These are phyloP conservation scores for Mustela erminea DNA, from an alignment of 2,797 vertebrate genomes.

Conservation along the genomic window DNA sequence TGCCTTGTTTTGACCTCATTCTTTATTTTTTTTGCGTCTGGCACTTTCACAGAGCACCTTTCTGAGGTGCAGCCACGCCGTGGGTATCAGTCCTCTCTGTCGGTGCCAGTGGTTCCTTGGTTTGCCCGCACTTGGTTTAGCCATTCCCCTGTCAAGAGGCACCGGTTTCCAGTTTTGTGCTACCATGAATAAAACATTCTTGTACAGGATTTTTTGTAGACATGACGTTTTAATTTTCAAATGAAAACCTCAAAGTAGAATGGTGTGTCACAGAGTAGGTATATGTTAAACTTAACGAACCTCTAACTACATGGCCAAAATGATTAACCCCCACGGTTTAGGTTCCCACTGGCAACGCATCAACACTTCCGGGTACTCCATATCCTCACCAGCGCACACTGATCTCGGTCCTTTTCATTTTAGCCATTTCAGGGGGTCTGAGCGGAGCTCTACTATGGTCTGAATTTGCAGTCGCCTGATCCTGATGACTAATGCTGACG, in stretches of 20 bases:
- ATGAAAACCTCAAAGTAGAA: constrained; percentile 5
- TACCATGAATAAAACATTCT: not conserved
- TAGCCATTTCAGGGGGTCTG: not conserved
- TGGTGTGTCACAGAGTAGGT: not conserved
- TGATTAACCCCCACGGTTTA: not conserved
- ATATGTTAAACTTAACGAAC: not conserved
- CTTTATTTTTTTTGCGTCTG: not conserved
- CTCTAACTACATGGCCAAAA: not conserved
- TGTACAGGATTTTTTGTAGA: not conserved
- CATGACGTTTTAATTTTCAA: not conserved
- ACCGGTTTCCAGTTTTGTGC: not conserved
- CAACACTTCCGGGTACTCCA: not conserved
- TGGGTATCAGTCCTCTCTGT: not conserved
- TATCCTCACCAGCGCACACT: not conserved
- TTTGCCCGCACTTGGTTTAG: not conserved
- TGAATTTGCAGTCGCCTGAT: not conserved
- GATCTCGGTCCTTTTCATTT: not conserved
- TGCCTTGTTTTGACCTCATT: not conserved
- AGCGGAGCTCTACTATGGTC: not conserved
- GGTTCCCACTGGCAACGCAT: not conserved
- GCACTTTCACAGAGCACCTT: not conserved
- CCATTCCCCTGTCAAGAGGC: not conserved
- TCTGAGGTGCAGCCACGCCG: not conserved
- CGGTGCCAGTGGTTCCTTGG: not conserved
- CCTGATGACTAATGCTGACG: not conserved